Conservation (phyloP, 2,797 vertebrate species). For the Tragopan temminckii region DNA sequence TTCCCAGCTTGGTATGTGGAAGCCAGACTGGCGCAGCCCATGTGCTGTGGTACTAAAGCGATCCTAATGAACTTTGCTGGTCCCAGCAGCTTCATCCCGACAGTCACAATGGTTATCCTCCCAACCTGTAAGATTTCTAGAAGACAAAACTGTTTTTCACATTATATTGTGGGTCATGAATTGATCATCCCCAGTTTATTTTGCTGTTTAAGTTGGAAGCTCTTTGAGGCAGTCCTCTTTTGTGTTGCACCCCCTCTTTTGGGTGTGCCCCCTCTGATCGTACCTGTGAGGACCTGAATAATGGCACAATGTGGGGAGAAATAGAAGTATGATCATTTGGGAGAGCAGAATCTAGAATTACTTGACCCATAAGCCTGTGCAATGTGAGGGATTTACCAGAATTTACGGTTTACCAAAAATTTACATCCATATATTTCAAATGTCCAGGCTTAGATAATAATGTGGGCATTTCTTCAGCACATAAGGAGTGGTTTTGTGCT, state of each 20-base stretch:
- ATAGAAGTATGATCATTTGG: neutral
- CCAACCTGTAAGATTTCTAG: neutral
- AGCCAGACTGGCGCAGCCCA: neutral
- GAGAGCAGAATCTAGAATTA: neutral
- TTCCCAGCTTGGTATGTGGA: neutral
- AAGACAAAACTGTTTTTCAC: neutral
- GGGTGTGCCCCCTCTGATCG: neutral
- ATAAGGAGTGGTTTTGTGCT: constrained; percentile 21
- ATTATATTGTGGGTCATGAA: neutral
- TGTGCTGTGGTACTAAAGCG: neutral
- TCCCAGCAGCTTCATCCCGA: neutral
- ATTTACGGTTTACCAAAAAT: neutral
- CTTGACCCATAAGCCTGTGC: neutral
- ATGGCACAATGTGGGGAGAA: neutral
- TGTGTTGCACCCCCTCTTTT: neutral
- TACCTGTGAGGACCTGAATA: neutral
- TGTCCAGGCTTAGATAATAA: neutral
- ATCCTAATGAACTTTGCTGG: neutral
- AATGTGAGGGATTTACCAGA: neutral
- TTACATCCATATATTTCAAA: neutral
- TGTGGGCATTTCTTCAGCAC: neutral
- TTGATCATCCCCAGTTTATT: neutral
- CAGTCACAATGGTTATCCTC: neutral
- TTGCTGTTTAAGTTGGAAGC: neutral
- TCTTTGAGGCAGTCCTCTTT: neutral